Base-by-base conservation (phyloP, 2,797 vertebrate species). In the Ctenochaetus hawaiiensis region DNA sequence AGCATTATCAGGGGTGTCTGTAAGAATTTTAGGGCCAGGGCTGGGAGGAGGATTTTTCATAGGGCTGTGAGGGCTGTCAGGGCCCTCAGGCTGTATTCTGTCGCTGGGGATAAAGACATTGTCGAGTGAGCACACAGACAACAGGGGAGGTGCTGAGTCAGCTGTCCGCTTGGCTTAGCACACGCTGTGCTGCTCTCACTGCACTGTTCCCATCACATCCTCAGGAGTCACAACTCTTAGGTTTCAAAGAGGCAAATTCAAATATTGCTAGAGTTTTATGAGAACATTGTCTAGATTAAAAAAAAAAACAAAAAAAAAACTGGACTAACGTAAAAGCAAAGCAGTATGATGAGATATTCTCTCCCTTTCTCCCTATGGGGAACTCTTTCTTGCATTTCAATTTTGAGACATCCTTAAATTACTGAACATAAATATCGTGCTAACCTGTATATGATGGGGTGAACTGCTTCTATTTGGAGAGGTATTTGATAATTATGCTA, bases 91-190 rank as follows among this genome's bases (percentile, higher is more conserved):
- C 88, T 60, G 80, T 69, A 53, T 78, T 74, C 84, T 92, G 92
- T 92, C 93, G 12, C 72, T 20, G 6, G 72, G 69, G 75, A 93
- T 95, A 91, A 92, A 75, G 57, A 70, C 82, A 88, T 45, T 83
- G 91, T 88, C 79, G 88, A 92, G 60, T 82, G 90, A 93, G 77
- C 88, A 91, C 84, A 91, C 75, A 90, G 82, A 92, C 85, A 90
- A 77, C 72, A 82, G 84, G 89, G 76, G 83, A 89, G 85, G 85
- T 80, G 92, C 90, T 92, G 91, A 94, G 87, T 93, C 91, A 93
- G 90, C 91, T 93, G 90, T 94, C 93, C 54, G 71, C 80, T 79
- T 61, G 78, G 74, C 59, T 94, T 89, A 94, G 85, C 81, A n/a
- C 86, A 94, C 41, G 85, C 85, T 91, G 80, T 47, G 48, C 45